Evolutionary conservation across 2,888 invertebrate genomes (phyloP), one percentile per base, ranked within the genome.

Genomic region (Diplazon laetatorius): DNA sequence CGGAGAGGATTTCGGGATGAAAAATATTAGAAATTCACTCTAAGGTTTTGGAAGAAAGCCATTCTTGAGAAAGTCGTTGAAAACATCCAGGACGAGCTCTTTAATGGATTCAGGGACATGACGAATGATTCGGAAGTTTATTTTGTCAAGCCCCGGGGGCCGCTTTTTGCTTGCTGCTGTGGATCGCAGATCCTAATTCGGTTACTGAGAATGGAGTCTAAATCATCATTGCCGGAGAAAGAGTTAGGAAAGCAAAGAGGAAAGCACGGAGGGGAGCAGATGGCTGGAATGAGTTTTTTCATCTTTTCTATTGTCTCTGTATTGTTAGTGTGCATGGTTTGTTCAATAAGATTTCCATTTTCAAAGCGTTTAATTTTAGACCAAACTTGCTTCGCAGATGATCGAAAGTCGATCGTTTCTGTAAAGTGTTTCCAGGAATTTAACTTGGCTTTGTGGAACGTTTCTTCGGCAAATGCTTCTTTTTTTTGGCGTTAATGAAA

Each of bases 61-160:
- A 30, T 30, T 30, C 30, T 30, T 30, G 30, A 30, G 30, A 16
- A 48, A 12, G 37, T 35, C 18, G 37, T 50, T 65, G 16, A 37
- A 59, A 2, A 30, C 12, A 1, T 25, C 16, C n/a, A 69, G 18
- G 18, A 57, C 22, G 10, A 25, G 18, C 3, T 2, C 14, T 6
- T 14, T 6, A 14, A 46, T 52, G 16, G 5, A 35, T 9, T 8
- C 25, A 12, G 22, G 39, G 48, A 39, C 52, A 71, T 8, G 35
- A 30, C 1, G 46, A 10, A 70, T 70, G 0, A 60, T 70, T 0
- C 12, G 4, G 12, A 50, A 39, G n/a, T 50, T 39, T 8, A 70
- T 35, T 50, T 39, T 70, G 22, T 70, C 70, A 4, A 60, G 35
- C 1, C 48, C n/a, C 60, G 1, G 70, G 70, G 8, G 72, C 55